phyloP scores from a whole-genome alignment of 2,888 invertebrate genomes.

The Alentia gelatinosa region DNA sequence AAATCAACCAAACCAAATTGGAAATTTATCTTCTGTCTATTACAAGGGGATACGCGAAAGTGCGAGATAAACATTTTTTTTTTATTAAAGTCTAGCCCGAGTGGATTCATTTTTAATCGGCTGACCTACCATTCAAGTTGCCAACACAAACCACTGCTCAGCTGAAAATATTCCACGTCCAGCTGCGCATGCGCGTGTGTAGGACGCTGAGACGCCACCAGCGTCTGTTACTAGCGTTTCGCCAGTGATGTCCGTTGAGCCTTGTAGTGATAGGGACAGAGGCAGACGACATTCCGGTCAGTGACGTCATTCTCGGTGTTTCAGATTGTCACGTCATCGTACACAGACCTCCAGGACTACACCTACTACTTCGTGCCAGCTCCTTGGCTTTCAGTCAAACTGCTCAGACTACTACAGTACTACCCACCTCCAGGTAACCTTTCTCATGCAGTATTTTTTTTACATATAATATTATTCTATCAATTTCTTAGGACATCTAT shows the following conservation, averaged over 20 bases:
- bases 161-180: background rate
- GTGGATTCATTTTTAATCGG: no score
- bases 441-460: slow-evolving; percentile 88
- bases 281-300: background rate
- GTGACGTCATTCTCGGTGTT: slow-evolving; percentile 67
- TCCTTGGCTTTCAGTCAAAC: slow-evolving; percentile 99
- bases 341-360: slow-evolving; percentile 99
- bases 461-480: no score
- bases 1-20: no score
- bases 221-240: no score
- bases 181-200: background rate
- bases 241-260: background rate
- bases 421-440: slow-evolving; percentile 95
- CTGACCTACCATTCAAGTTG: background rate
- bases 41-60: no score
- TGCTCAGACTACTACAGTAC: slow-evolving; percentile 96
- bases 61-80: no score
- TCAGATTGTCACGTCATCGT: slow-evolving; percentile 98
- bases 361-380: slow-evolving; percentile 99
- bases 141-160: background rate
- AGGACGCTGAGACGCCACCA: background rate
- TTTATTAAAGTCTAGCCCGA: no score
- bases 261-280: background rate
- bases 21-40: no score
- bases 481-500: no score